Evolutionary conservation across 1,140 invertebrate genomes (phyloP), one percentile per base, ranked within the genome.

Genomic region (Gryon sp.): DNA sequence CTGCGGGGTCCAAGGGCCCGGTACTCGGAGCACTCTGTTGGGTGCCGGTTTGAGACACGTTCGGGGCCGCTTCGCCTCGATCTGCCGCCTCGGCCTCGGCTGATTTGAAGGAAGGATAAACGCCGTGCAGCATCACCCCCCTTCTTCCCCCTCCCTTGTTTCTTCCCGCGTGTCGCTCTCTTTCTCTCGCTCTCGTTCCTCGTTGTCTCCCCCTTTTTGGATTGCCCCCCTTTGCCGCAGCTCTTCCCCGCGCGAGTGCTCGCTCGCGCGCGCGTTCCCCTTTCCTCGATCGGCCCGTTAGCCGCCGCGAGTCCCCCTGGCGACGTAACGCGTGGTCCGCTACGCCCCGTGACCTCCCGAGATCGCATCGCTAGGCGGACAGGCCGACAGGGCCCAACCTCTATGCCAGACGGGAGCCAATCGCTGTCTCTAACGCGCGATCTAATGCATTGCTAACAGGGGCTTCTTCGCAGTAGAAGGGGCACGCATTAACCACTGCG

Each of bases 351-450:
- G 81, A 81, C 82, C 83, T 59, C 60, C 70, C 77, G 69, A 77
- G 41, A 82, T 82, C 57, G 82, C 76, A 76, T 81, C 76, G 65
- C 81, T 78, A 76, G 69, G 66, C 76, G 80, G 78, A 78, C 81
- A 82, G 78, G 82, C 76, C 81, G 76, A 81, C 68, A 74, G 81
- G 83, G 84, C 79, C 86, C 85, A 82, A 83, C 84, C 84, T 85
- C 84, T 85, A 80, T 76, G 79, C 76, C 59, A 65, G 72, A 80
- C 80, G 74, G 70, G 80, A 84, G 83, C 86, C 86, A 87, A 86
- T 87, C 82, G 77, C 80, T 63, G 76, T 75, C 80, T 85, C 86
- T 87, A 87, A 86, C 83, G 80, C 70, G 78, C 81, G 80, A 85
- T 86, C 86, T 87, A 87, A 86, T 80, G 78, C 81, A 76, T 45